Evolutionary conservation across 1,140 invertebrate genomes (phyloP).

Genomic region (Psilanteris sp.): DNA sequence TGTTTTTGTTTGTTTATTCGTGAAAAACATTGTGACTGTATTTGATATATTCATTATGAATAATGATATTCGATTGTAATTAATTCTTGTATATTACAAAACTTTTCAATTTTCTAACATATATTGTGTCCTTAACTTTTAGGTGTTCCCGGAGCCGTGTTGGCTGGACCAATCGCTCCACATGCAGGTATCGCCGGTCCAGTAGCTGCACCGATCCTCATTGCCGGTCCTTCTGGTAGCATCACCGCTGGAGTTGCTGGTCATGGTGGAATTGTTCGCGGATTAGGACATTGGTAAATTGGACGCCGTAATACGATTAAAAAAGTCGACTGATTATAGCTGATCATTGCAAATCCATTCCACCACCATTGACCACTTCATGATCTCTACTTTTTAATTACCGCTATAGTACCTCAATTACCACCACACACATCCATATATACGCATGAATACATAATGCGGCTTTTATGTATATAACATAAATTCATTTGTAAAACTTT

Average conservation of each 20-base stretch:
- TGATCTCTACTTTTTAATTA: conserved; percentile 69
- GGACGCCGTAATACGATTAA: background rate
- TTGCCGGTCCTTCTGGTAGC: conserved; percentile 76
- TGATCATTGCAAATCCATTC: conserved; percentile 48
- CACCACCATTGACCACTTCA: conserved; percentile 60
- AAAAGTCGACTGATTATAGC: conserved; percentile 65
- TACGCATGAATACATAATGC: conserved; percentile 37
- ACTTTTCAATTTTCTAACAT: no score
- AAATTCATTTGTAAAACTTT: conserved; percentile 42
- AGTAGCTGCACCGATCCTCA: conserved; percentile 71
- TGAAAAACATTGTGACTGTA: no score
- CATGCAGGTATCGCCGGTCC: conserved; percentile 74
- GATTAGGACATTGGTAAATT: conserved; percentile 57
- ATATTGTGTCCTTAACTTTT: conserved; percentile 21
- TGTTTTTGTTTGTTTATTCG: no score
- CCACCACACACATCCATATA: conserved; percentile 11
- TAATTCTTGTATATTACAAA: no score
- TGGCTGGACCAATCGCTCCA: conserved; percentile 71
- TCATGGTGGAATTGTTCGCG: conserved; percentile 67
- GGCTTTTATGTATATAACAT: conserved; percentile 61
- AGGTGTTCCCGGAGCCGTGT: conserved; percentile 67
- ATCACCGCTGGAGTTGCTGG: conserved; percentile 70
- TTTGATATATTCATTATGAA: no score
- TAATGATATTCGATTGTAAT: no score
- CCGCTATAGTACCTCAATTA: conserved; percentile 73